A percentile compares a stretch with the other conserved stretches of the same genome.
Conservation (phyloP, 2,888 invertebrate species). For the Idaea straminata region DNA sequence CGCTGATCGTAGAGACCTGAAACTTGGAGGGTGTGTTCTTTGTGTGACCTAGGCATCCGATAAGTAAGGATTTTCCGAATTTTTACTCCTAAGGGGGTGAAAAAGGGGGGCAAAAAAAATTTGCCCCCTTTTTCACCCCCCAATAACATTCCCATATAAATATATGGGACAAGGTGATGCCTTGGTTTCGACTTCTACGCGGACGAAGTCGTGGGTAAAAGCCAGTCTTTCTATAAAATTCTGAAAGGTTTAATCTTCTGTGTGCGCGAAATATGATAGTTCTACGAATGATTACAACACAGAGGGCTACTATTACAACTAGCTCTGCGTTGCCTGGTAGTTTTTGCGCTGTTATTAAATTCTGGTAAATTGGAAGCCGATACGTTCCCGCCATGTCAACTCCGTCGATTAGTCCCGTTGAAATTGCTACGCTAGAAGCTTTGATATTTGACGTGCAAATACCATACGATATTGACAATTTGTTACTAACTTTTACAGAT, state of each 20-base stretch:
- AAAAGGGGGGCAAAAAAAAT: too few relatives aligned
- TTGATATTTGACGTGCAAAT: constrained; percentile 29
- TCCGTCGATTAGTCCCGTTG: constrained; percentile 33
- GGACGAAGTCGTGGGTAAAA: too few relatives aligned
- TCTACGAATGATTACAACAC: constrained; percentile 36
- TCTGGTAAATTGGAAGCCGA: constrained; percentile 64
- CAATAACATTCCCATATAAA: too few relatives aligned
- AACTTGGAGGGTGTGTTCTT: too few relatives aligned
- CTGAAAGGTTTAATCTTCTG: background rate
- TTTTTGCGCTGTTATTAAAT: constrained; percentile 55
- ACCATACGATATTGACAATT: background rate
- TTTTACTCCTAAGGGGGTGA: too few relatives aligned
- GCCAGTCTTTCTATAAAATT: too few relatives aligned
- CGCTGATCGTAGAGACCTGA: too few relatives aligned
- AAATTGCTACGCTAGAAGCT: constrained; percentile 39
- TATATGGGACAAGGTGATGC: too few relatives aligned
- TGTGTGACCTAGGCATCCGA: too few relatives aligned
- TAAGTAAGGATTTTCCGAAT: too few relatives aligned
- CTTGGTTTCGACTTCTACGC: too few relatives aligned
- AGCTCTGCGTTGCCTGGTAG: background rate
- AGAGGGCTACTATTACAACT: constrained; percentile 26
- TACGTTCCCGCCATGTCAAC: constrained; percentile 40
- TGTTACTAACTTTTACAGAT: background rate
- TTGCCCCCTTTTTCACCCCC: too few relatives aligned
- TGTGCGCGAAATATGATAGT: background rate